A percentile compares a stretch with the other conserved stretches of the same genome.
phyloP scores from a whole-genome alignment of 1,140 invertebrate genomes.

The Holcopasites calliopsidis region DNA sequence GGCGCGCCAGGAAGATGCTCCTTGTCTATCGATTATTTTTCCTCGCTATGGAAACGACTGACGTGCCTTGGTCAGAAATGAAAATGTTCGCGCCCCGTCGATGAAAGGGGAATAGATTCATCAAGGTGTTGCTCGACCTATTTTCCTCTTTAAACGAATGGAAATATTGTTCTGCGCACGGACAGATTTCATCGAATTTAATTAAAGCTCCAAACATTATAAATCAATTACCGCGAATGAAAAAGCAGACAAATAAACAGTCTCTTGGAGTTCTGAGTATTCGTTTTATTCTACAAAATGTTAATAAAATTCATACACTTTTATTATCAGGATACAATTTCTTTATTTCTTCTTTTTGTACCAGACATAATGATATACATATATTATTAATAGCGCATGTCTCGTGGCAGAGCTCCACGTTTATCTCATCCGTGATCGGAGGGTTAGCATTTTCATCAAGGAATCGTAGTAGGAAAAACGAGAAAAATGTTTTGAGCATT shows the following conservation, averaged over 20 bases:
- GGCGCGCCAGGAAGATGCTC: conserved; percentile 29
- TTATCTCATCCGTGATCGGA: no score
- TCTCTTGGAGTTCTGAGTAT: no score
- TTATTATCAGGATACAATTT: no score
- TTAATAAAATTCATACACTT: no score
- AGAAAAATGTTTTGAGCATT: conserved; percentile 14
- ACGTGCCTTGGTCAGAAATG: background rate
- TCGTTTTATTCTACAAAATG: no score
- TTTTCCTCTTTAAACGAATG: background rate
- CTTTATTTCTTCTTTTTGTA: no score
- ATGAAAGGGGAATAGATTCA: conserved; percentile 25
- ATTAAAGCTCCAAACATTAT: background rate
- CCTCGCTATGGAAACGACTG: conserved; percentile 4
- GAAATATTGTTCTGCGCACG: background rate
- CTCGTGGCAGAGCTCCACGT: no score
- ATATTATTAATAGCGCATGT: no score
- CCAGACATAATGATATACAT: no score
- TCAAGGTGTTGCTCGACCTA: background rate
- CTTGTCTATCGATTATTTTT: conserved; percentile 16
- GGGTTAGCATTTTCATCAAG: no score
- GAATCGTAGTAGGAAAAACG: background rate
- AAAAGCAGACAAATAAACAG: no score
- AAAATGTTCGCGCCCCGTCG: background rate
- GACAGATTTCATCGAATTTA: background rate
- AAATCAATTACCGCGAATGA: background rate